Base-by-base conservation (phyloP, 2,797 vertebrate species). In the Crypturellus tataupa region DNA sequence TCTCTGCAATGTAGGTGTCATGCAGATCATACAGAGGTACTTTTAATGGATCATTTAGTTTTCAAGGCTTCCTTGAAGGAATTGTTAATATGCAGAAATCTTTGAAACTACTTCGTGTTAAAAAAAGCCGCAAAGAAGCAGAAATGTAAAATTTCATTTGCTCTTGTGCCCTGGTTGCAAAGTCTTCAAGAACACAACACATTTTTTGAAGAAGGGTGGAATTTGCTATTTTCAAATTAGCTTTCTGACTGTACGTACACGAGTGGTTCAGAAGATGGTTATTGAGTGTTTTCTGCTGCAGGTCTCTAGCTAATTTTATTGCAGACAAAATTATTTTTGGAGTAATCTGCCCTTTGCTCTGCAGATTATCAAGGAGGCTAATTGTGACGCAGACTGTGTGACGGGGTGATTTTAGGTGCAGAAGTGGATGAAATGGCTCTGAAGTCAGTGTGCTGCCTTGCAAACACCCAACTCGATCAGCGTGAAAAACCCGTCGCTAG, bases 191-290 rank as follows among this genome's bases (percentile, higher is more conserved):
- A 80, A 10, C n/a, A 4, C n/a, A 9, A 49, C 83, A 80, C 10
- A 0, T 16, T 24, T 49, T 0, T 15, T 40, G 65, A 18, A 20
- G 73, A 49, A 18, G 37, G 13, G 20, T 10, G 16, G 3, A 31
- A 33, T 9, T 12, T n/a, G 9, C 56, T 39, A 2, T 40, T 12
- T 8, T 35, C 60, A 5, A 2, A 56, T 89, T 3, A 10, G 3
- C 20, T 8, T 73, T 10, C 5, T 42, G 37, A 37, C 40, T 29
- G 1, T 53, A 8, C 1, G 0, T 35, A 13, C 1, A 0, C 68
- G 29, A 16, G 59, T 69, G 40, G 12, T 71, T 91, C 70, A 49
- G 13, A 9, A 33, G 2, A 18, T 62, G 33, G 42, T 29, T 58
- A 56, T 51, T 55, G 60, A 4, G 35, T n/a, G 44, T 44, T 17